Evolutionary conservation across 2,888 invertebrate species (phyloP).

Genomic region (Parnassius smintheus): DNA sequence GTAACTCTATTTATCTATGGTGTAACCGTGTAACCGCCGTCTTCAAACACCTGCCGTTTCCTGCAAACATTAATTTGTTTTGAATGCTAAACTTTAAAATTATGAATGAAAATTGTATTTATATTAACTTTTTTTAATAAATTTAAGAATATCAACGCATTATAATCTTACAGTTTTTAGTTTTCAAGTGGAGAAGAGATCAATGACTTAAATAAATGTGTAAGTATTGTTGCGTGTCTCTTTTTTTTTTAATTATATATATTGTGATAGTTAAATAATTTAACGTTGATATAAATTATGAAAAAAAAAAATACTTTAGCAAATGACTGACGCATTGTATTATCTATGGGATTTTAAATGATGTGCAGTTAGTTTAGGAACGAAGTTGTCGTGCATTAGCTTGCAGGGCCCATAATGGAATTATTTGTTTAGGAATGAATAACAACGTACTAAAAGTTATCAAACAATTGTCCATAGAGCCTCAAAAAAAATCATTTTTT

Average conservation of each 20-base stretch:
- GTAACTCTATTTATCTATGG: conserved; percentile 43
- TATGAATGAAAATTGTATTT: conserved; percentile 24
- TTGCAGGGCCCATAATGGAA: too few species aligned
- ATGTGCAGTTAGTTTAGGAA: too few species aligned
- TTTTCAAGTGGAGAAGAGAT: not conserved
- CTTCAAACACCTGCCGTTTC: conserved; percentile 57
- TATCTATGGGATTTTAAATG: too few species aligned
- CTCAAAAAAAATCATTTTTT: too few species aligned
- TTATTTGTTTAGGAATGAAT: too few species aligned
- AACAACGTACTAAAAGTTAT: too few species aligned
- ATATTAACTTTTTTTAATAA: not conserved
- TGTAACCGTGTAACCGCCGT: conserved; percentile 29
- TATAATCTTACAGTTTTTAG: not conserved
- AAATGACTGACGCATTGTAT: too few species aligned
- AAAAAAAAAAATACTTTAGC: too few species aligned
- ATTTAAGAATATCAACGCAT: not conserved
- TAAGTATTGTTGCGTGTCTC: conserved; percentile 25
- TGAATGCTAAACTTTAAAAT: conserved; percentile 32
- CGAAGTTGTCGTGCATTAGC: too few species aligned
- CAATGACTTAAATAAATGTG: conserved; percentile 29
- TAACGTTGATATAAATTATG: too few species aligned
- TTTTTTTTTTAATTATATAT: not conserved
- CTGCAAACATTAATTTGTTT: conserved; percentile 32
- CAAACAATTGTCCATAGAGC: too few species aligned
- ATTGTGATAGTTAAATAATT: not conserved